Evolutionary conservation across 1,140 invertebrate genomes (phyloP), one percentile per base, ranked within the genome.

Genomic region (Drosophila bipectinata): DNA sequence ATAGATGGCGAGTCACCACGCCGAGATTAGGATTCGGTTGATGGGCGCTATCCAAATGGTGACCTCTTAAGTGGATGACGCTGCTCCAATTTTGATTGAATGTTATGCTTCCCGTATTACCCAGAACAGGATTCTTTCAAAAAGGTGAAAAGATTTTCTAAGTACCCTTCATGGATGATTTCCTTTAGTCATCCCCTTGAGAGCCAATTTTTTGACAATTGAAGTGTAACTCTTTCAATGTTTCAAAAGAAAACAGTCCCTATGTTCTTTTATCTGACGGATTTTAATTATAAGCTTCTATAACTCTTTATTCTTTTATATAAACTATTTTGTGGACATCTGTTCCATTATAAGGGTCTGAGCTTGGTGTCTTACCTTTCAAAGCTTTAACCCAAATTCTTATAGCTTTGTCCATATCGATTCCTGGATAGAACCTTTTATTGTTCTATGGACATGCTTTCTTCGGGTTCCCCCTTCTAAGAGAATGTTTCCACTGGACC

Each of bases 61-160:
- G 72, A 73, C 59, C 71, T 57, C 45, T 74, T 74, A 74, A 74
- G 71, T 74, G 71, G 48, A 74, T 74, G 71, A 64, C 58, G 66
- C 15, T 69, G 66, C 66, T 68, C 51, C 63, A 68, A 64, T 56
- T 56, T 56, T 69, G 66, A 69, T 69, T 69, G 66, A 69, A 69
- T 69, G 63, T 56, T 51, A 56, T 18, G 24, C 34, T 37, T 28
- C 26, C 26, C 5, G 26, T 2, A 66, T 28, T 4, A 26, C 34
- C 9, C 34, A 37, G 12, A 10, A 64, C 64, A 8, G 47, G 48
- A 44, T 6, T 12, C 39, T 44, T 47, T 47, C 44, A 24, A 47
- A 37, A 10, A 47, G 44, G 44, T 47, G 44, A 47, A 47, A 47
- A 47, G 44, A 47, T 21, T 47, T 18, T 24, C 8, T 18, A 10